Percentiles rank a stretch among this genome's conserved stretches.
Conservation (phyloP, 2,888 invertebrate genomes). For the Melikaiella ostensackeni region DNA sequence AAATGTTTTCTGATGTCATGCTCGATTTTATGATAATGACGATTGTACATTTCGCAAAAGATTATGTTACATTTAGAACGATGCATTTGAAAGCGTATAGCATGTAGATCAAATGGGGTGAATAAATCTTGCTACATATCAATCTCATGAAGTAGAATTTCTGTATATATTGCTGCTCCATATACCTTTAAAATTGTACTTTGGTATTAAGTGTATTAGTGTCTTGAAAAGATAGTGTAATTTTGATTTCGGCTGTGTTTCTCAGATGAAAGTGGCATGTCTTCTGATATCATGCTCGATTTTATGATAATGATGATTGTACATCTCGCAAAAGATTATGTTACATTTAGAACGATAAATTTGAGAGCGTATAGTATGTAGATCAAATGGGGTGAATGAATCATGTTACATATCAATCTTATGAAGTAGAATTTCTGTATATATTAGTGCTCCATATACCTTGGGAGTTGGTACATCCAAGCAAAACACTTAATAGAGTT, state of each 20-base stretch:
- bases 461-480: neutral
- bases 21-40: neutral
- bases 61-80: constrained; percentile 4
- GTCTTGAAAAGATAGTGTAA: neutral
- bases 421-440: neutral
- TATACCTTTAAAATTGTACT: neutral
- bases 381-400: neutral
- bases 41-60: constrained; percentile 1
- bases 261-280: neutral
- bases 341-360: neutral
- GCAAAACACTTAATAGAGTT: neutral
- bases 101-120: neutral
- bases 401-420: neutral
- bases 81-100: neutral
- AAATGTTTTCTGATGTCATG: neutral
- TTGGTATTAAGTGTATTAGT: neutral
- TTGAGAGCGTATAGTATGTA: neutral
- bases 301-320: neutral
- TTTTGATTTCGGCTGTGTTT: neutral
- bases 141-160: neutral
- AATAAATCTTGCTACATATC: neutral
- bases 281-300: neutral
- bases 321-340: neutral
- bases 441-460: neutral
- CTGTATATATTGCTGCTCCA: neutral